Evolutionary conservation across 2,797 vertebrate genomes (phyloP).

Genomic region (Helicolenus hilgendorfi): DNA sequence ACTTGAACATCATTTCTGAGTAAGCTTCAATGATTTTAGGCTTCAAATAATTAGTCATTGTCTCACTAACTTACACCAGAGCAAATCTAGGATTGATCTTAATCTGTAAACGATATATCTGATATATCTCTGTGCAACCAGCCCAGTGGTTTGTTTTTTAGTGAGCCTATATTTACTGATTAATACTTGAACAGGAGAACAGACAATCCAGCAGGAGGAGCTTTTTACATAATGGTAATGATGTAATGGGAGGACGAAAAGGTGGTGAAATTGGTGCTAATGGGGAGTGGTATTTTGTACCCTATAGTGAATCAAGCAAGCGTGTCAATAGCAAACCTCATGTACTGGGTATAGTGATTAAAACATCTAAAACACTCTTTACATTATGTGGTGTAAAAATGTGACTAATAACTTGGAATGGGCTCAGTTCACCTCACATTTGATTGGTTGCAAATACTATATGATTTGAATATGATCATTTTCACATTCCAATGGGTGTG

Average conservation of each 20-base stretch:
- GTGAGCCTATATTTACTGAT: not conserved
- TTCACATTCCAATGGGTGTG: not conserved
- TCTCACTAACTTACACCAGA: not conserved
- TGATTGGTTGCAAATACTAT: not conserved
- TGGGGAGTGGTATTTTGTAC: not conserved
- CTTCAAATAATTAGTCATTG: not conserved
- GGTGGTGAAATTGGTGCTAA: not conserved
- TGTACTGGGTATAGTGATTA: not conserved
- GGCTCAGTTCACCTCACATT: constrained; percentile 36
- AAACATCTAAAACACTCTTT: not conserved
- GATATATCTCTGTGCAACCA: not conserved
- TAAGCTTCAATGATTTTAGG: not conserved
- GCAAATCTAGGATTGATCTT: not conserved
- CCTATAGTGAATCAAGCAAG: not conserved
- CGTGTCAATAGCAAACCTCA: not conserved
- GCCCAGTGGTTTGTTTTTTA: not conserved
- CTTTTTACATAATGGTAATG: not conserved
- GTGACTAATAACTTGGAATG: not conserved
- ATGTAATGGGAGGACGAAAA: constrained; percentile 20
- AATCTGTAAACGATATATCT: not conserved
- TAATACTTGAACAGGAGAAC: not conserved
- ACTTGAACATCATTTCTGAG: not conserved
- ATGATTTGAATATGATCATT: not conserved
- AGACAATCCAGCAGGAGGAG: constrained; percentile 36
- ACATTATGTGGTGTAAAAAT: not conserved